Conservation (phyloP, 2,797 vertebrate genomes). For the Erithacus rubecula region DNA sequence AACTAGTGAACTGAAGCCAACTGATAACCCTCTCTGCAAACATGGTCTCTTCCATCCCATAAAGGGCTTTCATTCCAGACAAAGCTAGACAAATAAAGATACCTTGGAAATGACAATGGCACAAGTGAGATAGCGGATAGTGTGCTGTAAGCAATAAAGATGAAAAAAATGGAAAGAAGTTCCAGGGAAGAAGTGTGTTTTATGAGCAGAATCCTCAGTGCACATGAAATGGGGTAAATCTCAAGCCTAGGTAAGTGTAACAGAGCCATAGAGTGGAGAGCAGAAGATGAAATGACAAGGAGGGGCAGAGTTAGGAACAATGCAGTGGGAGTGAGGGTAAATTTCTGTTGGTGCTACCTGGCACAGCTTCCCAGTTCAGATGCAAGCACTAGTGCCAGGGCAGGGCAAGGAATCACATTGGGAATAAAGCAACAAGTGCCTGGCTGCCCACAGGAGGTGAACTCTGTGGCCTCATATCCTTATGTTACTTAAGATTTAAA, state of each 20-base stretch:
- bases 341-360: neutral
- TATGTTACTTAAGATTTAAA: neutral
- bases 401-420: neutral
- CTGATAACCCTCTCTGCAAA: neutral
- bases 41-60: neutral
- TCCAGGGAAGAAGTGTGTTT: neutral
- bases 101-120: neutral
- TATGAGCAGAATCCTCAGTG: neutral
- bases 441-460: neutral
- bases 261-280: neutral
- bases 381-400: neutral
- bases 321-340: neutral
- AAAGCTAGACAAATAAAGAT: neutral
- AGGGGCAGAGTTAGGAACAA: neutral
- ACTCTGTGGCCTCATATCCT: neutral
- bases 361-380: neutral
- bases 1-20: neutral
- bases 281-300: neutral
- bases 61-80: neutral
- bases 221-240: neutral
- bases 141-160: neutral
- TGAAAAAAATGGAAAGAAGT: neutral
- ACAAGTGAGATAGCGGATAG: neutral
- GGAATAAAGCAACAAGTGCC: neutral
- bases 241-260: neutral